Evolutionary conservation across 2,797 vertebrate genomes (phyloP).

Genomic region (Carapus acus): DNA sequence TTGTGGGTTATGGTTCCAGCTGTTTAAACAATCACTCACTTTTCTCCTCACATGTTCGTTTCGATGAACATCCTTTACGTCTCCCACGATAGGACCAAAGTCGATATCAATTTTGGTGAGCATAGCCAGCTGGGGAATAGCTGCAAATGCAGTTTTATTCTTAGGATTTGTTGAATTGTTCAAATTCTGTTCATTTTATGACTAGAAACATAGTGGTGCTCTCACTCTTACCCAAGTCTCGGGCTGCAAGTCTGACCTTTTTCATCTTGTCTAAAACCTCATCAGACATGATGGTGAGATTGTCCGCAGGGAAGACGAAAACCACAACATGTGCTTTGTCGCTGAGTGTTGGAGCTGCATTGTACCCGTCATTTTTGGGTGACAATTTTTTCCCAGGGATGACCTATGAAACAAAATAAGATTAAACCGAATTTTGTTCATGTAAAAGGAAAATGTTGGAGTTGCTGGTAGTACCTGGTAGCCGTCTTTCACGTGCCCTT

Average conservation of each 20-base stretch:
- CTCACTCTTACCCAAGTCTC: constrained; percentile 30
- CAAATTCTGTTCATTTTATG: too few relatives aligned
- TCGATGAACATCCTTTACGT: background rate
- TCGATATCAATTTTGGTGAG: constrained; percentile 42
- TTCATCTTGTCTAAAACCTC: constrained; percentile 24
- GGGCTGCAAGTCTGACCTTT: constrained; percentile 31
- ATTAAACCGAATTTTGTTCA: background rate
- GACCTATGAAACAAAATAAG: constrained; percentile 29
- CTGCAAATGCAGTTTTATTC: background rate
- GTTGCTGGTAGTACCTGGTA: constrained; percentile 30
- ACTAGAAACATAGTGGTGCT: background rate
- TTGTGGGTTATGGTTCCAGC: too few relatives aligned
- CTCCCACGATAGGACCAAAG: constrained; percentile 23
- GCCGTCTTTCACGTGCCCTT: constrained; percentile 31
- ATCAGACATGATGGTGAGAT: fast-evolving
- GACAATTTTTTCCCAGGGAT: background rate
- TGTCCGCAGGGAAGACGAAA: constrained; percentile 5
- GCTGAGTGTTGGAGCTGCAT: background rate
- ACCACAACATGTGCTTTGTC: constrained; percentile 39
- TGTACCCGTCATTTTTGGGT: background rate
- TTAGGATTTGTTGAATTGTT: too few relatives aligned
- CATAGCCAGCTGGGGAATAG: constrained; percentile 42
- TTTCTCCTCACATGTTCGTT: constrained; percentile 29
- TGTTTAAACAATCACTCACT: constrained; percentile 14
- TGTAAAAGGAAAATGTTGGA: too few relatives aligned